Percentiles rank a stretch among this genome's conserved stretches.
phyloP scores from a whole-genome alignment of 2,888 invertebrate species.

The Cantharis rufa region DNA sequence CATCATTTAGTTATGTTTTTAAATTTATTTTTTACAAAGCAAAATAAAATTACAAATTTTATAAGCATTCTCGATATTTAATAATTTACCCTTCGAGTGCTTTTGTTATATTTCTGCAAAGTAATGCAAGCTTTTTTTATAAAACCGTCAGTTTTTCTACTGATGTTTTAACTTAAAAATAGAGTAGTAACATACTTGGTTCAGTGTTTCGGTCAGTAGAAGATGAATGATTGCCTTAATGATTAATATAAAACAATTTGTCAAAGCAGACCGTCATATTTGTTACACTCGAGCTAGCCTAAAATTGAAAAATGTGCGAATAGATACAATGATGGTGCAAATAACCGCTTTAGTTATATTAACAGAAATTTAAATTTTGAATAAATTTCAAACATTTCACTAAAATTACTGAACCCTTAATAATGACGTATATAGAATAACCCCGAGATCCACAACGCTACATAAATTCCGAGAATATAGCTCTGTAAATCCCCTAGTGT shows the following conservation, averaged over 20 bases:
- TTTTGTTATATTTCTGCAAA: not conserved
- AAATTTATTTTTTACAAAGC: not conserved
- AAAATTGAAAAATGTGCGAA: not conserved
- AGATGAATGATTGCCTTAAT: not conserved
- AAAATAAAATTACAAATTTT: not conserved
- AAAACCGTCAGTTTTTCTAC: not conserved
- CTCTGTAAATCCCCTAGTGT: not conserved
- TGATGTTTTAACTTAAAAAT: not conserved
- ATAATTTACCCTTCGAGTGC: not conserved
- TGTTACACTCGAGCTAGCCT: not conserved
- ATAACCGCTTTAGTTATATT: not conserved
- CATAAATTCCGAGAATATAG: not conserved
- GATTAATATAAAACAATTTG: not conserved
- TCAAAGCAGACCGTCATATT: not conserved
- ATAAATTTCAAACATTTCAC: not conserved
- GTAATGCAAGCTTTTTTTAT: not conserved
- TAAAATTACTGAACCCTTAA: not conserved
- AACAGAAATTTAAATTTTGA: not conserved
- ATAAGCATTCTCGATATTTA: not conserved
- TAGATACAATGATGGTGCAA: not conserved
- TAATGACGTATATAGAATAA: not conserved
- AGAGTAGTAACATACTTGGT: not conserved
- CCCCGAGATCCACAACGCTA: not conserved
- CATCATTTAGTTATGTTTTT: not conserved
- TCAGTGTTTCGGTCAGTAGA: conserved; percentile 1